Percentiles rank a stretch among this genome's conserved stretches.
Conservation (phyloP, 2,113 vertebrate genomes). For the Pelusios castaneus region DNA sequence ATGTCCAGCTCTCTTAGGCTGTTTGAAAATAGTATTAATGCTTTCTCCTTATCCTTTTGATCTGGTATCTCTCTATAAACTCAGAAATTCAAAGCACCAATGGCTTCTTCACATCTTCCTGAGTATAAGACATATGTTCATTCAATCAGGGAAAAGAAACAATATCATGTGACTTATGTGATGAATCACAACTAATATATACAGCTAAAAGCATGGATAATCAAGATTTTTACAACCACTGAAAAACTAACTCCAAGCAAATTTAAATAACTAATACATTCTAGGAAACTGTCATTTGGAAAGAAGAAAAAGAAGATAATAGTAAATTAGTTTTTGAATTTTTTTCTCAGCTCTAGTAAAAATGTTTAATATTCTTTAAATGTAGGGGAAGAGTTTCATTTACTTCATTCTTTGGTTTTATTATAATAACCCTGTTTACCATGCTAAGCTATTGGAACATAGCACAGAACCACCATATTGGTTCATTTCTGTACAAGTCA, state of each 20-base stretch:
- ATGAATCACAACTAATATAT: not conserved
- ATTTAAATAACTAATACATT: not conserved
- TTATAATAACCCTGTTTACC: not conserved
- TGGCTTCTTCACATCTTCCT: not conserved
- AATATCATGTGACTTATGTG: not conserved
- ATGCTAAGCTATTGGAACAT: not conserved
- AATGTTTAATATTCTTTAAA: not conserved
- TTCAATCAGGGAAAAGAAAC: not conserved
- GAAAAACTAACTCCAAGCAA: not conserved
- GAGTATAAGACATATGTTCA: not conserved
- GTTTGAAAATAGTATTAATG: not conserved
- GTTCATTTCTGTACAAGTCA: accelerated
- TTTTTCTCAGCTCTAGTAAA: not conserved
- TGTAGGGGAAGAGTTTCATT: accelerated
- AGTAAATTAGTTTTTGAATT: not conserved
- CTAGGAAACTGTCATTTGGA: accelerated
- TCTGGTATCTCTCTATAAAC: not conserved
- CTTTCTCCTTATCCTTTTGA: not conserved
- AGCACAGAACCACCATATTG: not conserved
- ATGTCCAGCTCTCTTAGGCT: not conserved
- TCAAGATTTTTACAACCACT: not conserved
- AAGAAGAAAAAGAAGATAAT: not conserved
- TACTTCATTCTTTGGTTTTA: not conserved
- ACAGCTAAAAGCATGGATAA: not conserved
- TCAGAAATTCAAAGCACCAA: not conserved